Evolutionary conservation across 2,888 invertebrate species (phyloP).

Genomic region (Neoitamus cyanurus): DNA sequence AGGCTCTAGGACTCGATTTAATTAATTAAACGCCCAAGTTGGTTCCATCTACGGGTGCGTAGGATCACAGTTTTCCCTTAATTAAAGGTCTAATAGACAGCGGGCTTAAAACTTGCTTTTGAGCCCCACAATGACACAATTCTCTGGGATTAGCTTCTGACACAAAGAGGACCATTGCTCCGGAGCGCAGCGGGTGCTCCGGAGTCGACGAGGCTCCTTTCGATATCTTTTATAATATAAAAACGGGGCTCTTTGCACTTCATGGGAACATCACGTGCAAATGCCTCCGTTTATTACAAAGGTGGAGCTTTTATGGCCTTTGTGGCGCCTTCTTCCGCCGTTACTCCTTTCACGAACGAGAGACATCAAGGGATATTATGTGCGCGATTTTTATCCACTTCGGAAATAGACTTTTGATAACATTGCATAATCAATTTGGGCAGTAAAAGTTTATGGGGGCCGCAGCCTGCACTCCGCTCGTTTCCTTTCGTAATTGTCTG

Average conservation of each 20-base stretch:
- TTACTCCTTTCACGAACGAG: conserved; percentile 24
- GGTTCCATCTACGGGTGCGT: not conserved
- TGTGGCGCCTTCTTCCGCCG: conserved; percentile 31
- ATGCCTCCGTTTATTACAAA: conserved; percentile 33
- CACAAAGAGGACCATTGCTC: conserved; percentile 4
- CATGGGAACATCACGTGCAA: conserved; percentile 36
- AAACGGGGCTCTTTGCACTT: not conserved
- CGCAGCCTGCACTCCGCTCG: not conserved
- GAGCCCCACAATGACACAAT: conserved; percentile 1
- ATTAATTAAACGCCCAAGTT: conserved; percentile 23
- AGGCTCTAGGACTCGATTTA: conserved; percentile 1
- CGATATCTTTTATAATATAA: not conserved
- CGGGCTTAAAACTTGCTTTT: not conserved
- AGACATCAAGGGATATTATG: conserved; percentile 12
- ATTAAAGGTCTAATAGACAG: conserved; percentile 19
- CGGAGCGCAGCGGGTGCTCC: not conserved
- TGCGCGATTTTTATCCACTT: conserved; percentile 38
- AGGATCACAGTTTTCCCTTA: not conserved
- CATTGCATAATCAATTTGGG: conserved; percentile 27
- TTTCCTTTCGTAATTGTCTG: conserved; percentile 18
- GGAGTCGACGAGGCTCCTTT: not conserved
- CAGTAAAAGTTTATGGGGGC: conserved; percentile 20
- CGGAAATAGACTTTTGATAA: conserved; percentile 41
- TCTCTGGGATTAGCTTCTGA: not conserved
- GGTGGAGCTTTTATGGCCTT: conserved; percentile 39